A percentile compares a stretch with the other conserved stretches of the same genome.
Evolutionary conservation across 2,797 vertebrate genomes (phyloP).

Genomic region (Paramormyrops hopkinsi): DNA sequence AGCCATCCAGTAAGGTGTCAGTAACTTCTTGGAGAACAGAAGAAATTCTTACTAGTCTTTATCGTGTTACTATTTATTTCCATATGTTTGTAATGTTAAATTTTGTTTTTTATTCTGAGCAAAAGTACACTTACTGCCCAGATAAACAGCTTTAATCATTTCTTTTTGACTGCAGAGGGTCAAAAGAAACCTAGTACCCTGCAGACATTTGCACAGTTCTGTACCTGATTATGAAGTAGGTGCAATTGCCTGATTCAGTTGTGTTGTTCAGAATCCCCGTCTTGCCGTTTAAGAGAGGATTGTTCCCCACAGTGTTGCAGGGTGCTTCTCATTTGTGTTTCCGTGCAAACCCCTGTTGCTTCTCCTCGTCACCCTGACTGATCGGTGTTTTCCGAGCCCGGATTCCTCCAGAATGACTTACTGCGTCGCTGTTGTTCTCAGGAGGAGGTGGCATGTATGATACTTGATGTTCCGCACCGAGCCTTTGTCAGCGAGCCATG

Average conservation of each 20-base stretch:
- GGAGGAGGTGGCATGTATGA: neutral
- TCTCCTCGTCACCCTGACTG: neutral
- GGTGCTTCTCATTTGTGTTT: neutral
- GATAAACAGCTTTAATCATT: neutral
- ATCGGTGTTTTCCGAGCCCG: neutral
- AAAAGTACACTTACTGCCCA: neutral
- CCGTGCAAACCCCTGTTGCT: neutral
- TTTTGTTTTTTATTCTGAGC: neutral
- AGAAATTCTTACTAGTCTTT: neutral
- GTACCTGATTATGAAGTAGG: neutral
- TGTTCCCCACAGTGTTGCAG: neutral
- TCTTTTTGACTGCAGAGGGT: neutral
- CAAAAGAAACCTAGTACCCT: too few species aligned
- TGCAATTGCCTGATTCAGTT: neutral
- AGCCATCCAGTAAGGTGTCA: neutral
- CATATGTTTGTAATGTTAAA: neutral
- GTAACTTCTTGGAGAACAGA: neutral
- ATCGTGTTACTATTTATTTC: neutral
- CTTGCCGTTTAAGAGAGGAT: neutral
- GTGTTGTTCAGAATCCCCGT: neutral
- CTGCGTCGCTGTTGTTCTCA: neutral
- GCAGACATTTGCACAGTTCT: neutral
- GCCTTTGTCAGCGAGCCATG: neutral
- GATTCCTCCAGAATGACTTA: neutral
- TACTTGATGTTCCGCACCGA: slow-evolving; percentile 14